phyloP scores from a whole-genome alignment of 2,797 vertebrate genomes.

The Momotus momota region DNA sequence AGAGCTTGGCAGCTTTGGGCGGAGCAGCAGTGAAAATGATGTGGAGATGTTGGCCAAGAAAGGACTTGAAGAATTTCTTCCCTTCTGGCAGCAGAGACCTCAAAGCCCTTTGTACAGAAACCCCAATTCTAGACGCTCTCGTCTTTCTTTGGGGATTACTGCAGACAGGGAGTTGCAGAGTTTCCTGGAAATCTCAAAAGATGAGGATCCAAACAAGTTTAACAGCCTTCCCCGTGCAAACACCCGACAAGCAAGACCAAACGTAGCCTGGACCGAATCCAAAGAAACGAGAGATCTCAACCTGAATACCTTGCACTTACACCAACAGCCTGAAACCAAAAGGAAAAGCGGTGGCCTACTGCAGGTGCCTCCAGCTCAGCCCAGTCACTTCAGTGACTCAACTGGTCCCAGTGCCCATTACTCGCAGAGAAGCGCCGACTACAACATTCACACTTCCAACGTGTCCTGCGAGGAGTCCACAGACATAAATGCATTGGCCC shows the following conservation, averaged over 20 bases:
- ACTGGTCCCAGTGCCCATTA: neutral
- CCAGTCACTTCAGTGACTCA: neutral
- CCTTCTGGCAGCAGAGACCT: conserved; percentile 88
- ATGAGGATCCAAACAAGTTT: conserved; percentile 83
- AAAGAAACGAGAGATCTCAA: conserved; percentile 68
- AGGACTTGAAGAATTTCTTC: conserved; percentile 84
- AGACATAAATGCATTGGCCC: conserved; percentile 61
- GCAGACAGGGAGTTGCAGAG: conserved; percentile 88
- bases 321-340: conserved; percentile 45
- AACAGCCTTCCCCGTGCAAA: conserved; percentile 89
- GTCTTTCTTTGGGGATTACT: conserved; percentile 84
- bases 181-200: conserved; percentile 84
- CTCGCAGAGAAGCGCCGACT: neutral
- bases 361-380: conserved; percentile 15
- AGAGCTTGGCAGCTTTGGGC: conserved; percentile 85
- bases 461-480: conserved; percentile 48
- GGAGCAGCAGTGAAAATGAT: conserved; percentile 97
- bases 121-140: conserved; percentile 88
- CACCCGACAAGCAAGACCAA: conserved; percentile 78
- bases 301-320: conserved; percentile 57
- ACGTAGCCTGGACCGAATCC: conserved; percentile 79
- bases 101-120: conserved; percentile 87
- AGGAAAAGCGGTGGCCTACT: neutral
- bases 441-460: conserved; percentile 35
- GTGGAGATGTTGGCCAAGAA: conserved; percentile 91